Base-by-base conservation (phyloP, 1,140 invertebrate species). In the Helicoverpa zea region DNA sequence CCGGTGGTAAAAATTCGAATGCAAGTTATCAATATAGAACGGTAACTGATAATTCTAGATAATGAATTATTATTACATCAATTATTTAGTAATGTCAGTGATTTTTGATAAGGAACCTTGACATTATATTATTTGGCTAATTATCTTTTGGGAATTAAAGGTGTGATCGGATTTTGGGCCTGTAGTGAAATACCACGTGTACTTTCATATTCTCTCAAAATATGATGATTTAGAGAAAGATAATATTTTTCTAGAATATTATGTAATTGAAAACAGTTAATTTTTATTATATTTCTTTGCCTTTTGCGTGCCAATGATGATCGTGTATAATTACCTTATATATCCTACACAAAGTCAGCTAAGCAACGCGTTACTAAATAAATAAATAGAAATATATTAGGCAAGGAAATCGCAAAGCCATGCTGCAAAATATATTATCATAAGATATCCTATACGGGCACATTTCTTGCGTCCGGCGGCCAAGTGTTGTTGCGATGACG, bases 401-500 rank as follows among this genome's bases (percentile, higher is more conserved):
- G 68, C 18, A 81, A 81, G 82, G 81, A 87, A 89, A 88, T 88
- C 80, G 84, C 84, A 79, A 86, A 89, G 86, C 80, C 81, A 77
- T 61, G 54, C 76, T 72, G 79, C 59, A 81, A 89, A 88, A 86
- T 87, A 85, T 87, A 89, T 89, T 90, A 89, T 89, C 87, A 89
- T 90, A 89, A 82, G 81, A 90, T 89, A 86, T 88, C 82, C 72
- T 81, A 59, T 83, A 83, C 84, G 78, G 84, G 81, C 72, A 84
- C 84, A 86, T 89, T 88, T 87, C 86, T 86, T 81, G 86, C 88
- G 89, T 91, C 87, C 84, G 72, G 76, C 66, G 83, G 78, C 72
- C 82, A 80, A 84, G 81, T 35, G 81, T 64, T 80, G 68, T 80
- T 80, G 47, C 2, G 16, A 29, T 10, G 16, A 12, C 11, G n/a